A percentile compares a stretch with the other conserved stretches of the same genome.
Conservation (phyloP, 2,797 vertebrate species). For the Lagorchestes hirsutus region DNA sequence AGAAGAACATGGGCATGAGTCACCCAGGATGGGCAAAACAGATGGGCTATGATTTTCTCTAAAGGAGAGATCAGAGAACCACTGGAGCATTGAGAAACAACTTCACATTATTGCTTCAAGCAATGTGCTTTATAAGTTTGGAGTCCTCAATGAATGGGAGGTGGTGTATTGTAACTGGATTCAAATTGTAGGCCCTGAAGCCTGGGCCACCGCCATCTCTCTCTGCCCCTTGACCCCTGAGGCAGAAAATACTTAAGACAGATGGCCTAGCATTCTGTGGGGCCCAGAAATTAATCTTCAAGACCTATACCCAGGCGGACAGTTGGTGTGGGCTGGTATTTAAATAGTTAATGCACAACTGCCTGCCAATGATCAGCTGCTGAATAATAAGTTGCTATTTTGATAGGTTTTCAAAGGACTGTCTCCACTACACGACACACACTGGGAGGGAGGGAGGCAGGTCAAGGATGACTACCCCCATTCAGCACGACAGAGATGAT, state of each 20-base stretch:
- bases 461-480: background rate
- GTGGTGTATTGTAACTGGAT: slow-evolving; percentile 10
- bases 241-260: background rate
- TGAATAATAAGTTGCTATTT: background rate
- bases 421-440: background rate
- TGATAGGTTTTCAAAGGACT: background rate
- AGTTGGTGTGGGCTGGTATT: slow-evolving; percentile 6
- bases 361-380: background rate
- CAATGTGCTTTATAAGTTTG: background rate
- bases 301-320: slow-evolving; percentile 26
- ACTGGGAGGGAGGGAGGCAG: background rate
- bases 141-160: slow-evolving; percentile 34
- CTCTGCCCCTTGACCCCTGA: background rate
- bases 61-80: background rate
- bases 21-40: background rate
- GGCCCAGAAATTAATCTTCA: slow-evolving; percentile 33
- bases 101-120: background rate
- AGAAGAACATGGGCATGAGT: background rate
- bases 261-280: background rate
- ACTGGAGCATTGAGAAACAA: background rate
- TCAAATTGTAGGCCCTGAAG: slow-evolving; percentile 22
- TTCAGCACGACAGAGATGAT: background rate
- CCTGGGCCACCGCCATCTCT: background rate
- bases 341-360: slow-evolving; percentile 18
- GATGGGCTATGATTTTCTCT: background rate